phyloP scores from a whole-genome alignment of 1,140 invertebrate genomes.

The Luehdorfia chinensis region DNA sequence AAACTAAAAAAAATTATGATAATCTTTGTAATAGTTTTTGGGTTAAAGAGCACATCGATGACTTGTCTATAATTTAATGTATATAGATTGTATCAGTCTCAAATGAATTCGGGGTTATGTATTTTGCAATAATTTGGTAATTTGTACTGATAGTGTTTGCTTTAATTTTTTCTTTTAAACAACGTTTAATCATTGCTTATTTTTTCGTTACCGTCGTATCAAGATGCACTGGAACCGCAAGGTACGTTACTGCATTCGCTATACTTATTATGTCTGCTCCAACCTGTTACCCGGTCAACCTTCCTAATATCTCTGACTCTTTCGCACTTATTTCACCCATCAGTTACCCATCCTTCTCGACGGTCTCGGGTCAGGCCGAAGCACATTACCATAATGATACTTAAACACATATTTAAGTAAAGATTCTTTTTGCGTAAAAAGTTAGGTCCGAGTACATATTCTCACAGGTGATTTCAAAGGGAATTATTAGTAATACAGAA shows the following conservation, averaged over 20 bases:
- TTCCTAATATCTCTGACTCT: slow-evolving; percentile 42
- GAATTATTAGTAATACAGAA: slow-evolving; percentile 16
- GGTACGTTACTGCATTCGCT: slow-evolving; percentile 62
- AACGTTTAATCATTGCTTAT: slow-evolving; percentile 27
- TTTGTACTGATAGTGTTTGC: too few relatives aligned
- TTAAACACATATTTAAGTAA: slow-evolving; percentile 76
- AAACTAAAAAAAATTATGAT: too few relatives aligned
- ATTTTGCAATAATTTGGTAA: too few relatives aligned
- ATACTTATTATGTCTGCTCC: slow-evolving; percentile 67
- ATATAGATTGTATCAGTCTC: too few relatives aligned
- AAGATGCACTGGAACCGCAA: slow-evolving; percentile 37
- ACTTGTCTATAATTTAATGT: too few relatives aligned
- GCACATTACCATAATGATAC: slow-evolving; percentile 73
- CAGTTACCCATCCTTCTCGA: slow-evolving; percentile 38
- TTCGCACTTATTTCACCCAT: slow-evolving; percentile 22
- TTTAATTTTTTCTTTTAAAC: too few relatives aligned
- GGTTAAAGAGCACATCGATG: too few relatives aligned
- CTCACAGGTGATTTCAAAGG: slow-evolving; percentile 23
- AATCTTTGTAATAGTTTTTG: too few relatives aligned
- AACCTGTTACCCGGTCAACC: slow-evolving; percentile 73
- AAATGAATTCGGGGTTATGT: too few relatives aligned
- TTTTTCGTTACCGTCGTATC: slow-evolving; percentile 27
- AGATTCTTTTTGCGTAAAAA: slow-evolving; percentile 67
- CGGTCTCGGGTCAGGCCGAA: slow-evolving; percentile 58
- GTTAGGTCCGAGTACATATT: slow-evolving; percentile 39